phyloP scores from a whole-genome alignment of 2,113 vertebrate genomes.

The Hydropotes inermis region DNA sequence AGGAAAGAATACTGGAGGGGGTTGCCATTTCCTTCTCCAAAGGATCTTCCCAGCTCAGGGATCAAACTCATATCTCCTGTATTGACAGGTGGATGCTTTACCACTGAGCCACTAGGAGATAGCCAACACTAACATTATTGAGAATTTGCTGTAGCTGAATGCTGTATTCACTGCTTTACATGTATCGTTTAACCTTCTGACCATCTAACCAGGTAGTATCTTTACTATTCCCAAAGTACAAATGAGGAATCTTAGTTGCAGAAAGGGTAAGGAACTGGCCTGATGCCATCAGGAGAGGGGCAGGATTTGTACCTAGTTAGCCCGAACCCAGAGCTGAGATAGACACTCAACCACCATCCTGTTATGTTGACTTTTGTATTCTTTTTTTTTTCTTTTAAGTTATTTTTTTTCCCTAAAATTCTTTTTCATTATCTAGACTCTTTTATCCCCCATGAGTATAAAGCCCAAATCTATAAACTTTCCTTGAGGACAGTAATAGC shows the following conservation, averaged over 20 bases:
- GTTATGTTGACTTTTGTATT: background rate
- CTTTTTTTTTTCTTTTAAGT: background rate
- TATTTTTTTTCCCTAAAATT: slow-evolving; percentile 35
- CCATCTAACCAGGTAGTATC: background rate
- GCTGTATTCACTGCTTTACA: background rate
- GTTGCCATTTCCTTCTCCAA: background rate
- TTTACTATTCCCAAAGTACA: background rate
- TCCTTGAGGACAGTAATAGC: slow-evolving; percentile 22
- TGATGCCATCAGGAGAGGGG: fast-evolving
- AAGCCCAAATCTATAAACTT: slow-evolving; percentile 30
- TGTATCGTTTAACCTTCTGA: background rate
- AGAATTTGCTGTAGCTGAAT: background rate
- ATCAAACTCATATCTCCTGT: background rate
- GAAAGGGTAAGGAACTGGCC: background rate
- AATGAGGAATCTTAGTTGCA: background rate
- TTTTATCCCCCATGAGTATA: background rate
- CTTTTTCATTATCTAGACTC: slow-evolving; percentile 16
- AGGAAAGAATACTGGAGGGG: background rate
- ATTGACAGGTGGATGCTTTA: background rate
- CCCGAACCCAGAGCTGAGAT: background rate
- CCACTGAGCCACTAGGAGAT: background rate
- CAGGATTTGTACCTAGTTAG: background rate
- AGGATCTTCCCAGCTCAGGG: background rate
- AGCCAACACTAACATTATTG: background rate
- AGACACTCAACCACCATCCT: background rate